Base-by-base conservation (phyloP, 2,113 vertebrate genomes). In the Alectura lathami region DNA sequence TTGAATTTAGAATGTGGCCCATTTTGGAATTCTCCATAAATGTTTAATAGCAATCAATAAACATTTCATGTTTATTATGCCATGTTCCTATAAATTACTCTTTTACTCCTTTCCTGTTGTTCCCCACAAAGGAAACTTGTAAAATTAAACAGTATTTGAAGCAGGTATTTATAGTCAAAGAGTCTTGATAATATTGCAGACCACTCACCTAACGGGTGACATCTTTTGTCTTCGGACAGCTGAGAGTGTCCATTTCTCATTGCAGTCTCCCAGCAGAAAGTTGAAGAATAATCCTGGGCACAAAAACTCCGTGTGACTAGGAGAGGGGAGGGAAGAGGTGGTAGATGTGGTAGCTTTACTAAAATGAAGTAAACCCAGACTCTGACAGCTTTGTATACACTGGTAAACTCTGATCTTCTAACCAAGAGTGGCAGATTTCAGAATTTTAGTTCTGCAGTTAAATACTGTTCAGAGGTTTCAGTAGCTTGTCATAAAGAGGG, bases 121-220 rank as follows among this genome's bases (percentile, higher is more conserved):
- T 78, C 38, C 50, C 40, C 24, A 3, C 47, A 32, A 72, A 94
- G 74, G 56, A 93, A 89, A 85, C 24, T 16, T 42, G 51, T 79
- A 67, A 90, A 69, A 73, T 87, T 38, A 16, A 57, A 18, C 9
- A 8, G 42, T 21, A 13, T 15, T 84, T n/a, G n/a, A 47, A 62
- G 40, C 3, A 24, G 21, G 26, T 8, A 54, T 54, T 47, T 84
- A 50, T 73, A 40, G 62, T 27, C 18, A 42, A 27, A 13, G 68
- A 45, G 30, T 48, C 47, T 32, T 30, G 45, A 27, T 40, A 80
- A 40, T 29, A 27, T 0, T 57, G 36, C 59, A 62, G 10, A 38
- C 32, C 24, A 6, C 38, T 51, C 6, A 24, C 17, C 2, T 15
- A 22, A 8, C 0, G 12, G 34, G 50, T 5, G 9, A 50, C 30